These are phyloP conservation scores for Lutraria rhynchaena DNA, from an alignment of 1,140 invertebrate species.

Conservation along the genomic window DNA sequence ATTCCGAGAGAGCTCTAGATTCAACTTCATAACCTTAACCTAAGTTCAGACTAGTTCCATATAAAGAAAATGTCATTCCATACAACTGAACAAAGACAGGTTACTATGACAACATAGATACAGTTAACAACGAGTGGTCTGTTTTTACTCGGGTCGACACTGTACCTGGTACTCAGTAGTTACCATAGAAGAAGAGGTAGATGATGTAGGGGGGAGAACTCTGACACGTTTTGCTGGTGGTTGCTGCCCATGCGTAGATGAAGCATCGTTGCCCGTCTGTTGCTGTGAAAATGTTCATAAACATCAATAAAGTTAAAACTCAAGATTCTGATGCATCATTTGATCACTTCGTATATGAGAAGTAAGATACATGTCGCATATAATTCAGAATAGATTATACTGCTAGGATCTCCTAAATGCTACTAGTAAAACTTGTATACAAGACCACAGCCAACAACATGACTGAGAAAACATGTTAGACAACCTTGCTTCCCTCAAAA, in stretches of 20 bases:
- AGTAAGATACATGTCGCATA: too few species aligned
- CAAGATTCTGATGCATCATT: background rate
- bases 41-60: too few species aligned
- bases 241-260: slow-evolving; percentile 78
- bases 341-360: background rate
- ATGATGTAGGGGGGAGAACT: slow-evolving; percentile 75
- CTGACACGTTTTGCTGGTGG: slow-evolving; percentile 78
- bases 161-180: slow-evolving; percentile 77
- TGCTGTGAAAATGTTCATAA: slow-evolving; percentile 23
- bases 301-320: background rate
- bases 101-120: slow-evolving; percentile 15
- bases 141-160: slow-evolving; percentile 26
- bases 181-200: slow-evolving; percentile 74
- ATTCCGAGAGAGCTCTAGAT: too few species aligned
- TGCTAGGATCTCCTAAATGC: too few species aligned
- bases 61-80: too few species aligned
- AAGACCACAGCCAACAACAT: too few species aligned
- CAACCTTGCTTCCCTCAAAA: too few species aligned
- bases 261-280: slow-evolving; percentile 67
- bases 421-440: too few species aligned
- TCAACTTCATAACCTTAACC: too few species aligned
- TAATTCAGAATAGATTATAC: too few species aligned
- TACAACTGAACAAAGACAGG: too few species aligned
- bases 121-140: slow-evolving; percentile 23
- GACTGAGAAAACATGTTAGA: too few species aligned